Conservation (phyloP, 1,140 invertebrate genomes). For the Chlorops oryzae region DNA sequence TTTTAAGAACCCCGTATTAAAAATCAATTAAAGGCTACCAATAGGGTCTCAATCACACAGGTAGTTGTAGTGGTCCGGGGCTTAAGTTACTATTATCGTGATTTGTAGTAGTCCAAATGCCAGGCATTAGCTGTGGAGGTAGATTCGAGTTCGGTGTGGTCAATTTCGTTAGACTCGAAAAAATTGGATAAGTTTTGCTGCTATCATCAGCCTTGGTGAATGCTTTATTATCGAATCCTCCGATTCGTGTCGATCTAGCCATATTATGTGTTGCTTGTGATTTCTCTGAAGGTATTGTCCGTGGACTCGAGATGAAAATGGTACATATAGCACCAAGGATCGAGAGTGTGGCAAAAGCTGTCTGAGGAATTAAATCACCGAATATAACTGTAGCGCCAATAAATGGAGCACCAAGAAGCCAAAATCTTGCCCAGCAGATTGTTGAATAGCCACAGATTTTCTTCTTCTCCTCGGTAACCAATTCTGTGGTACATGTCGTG, state of each 20-base stretch:
- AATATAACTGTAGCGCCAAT: constrained; percentile 40
- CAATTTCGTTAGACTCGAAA: constrained; percentile 31
- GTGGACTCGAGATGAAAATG: constrained; percentile 37
- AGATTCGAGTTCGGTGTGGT: constrained; percentile 41
- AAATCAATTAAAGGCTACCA: no score
- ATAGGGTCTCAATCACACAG: no score
- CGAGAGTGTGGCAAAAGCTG: constrained; percentile 36
- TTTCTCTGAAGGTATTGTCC: constrained; percentile 34
- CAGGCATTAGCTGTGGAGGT: constrained; percentile 44
- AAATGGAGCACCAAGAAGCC: constrained; percentile 44
- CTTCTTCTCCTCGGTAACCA: constrained; percentile 37
- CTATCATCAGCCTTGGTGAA: constrained; percentile 21
- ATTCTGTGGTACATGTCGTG: constrained; percentile 45
- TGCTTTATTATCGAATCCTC: constrained; percentile 36
- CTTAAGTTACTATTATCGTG: constrained; percentile 36
- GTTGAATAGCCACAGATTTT: constrained; percentile 43
- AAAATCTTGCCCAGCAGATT: constrained; percentile 45
- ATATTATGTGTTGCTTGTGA: constrained; percentile 30
- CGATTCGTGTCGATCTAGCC: constrained; percentile 32
- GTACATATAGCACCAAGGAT: constrained; percentile 38
- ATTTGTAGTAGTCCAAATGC: constrained; percentile 44
- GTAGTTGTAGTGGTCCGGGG: no score
- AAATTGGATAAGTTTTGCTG: constrained; percentile 20
- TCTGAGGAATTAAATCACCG: constrained; percentile 42
- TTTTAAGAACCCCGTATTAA: no score